A percentile compares a stretch with the other conserved stretches of the same genome.
phyloP scores from a whole-genome alignment of 2,113 vertebrate species.

The Nannobrachium achirus region DNA sequence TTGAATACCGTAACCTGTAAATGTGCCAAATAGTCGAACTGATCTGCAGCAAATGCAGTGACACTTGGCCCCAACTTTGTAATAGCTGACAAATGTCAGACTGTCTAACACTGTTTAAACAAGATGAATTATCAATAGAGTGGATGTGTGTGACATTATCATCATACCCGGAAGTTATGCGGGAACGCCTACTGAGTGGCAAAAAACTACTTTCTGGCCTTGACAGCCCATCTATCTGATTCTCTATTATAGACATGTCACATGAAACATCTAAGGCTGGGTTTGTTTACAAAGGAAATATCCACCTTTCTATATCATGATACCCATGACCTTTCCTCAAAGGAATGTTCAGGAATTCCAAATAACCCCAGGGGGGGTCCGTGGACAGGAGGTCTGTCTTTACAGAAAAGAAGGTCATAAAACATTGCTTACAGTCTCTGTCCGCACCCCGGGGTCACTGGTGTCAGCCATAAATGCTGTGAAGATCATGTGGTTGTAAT shows the following conservation, averaged over 20 bases:
- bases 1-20: conserved; percentile 5
- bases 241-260: not conserved
- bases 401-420: conserved; percentile 53
- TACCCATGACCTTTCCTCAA: conserved; percentile 41
- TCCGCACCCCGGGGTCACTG: conserved; percentile 34
- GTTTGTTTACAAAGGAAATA: not conserved
- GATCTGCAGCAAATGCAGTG: not conserved
- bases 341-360: conserved; percentile 65
- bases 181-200: no score
- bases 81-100: conserved; percentile 1
- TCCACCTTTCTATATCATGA: conserved; percentile 33
- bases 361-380: conserved; percentile 50
- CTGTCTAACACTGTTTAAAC: not conserved
- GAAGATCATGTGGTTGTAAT: conserved; percentile 70
- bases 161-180: no score
- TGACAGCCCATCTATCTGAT: no score
- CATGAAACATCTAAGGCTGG: not conserved
- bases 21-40: not conserved
- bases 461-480: conserved; percentile 57
- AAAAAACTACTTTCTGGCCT: no score
- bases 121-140: conserved; percentile 22
- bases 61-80: not conserved
- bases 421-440: conserved; percentile 42
- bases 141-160: no score
- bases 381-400: conserved; percentile 51